A percentile compares a stretch with the other conserved stretches of the same genome.
phyloP scores from a whole-genome alignment of 2,797 vertebrate species.

The Argentina silus region DNA sequence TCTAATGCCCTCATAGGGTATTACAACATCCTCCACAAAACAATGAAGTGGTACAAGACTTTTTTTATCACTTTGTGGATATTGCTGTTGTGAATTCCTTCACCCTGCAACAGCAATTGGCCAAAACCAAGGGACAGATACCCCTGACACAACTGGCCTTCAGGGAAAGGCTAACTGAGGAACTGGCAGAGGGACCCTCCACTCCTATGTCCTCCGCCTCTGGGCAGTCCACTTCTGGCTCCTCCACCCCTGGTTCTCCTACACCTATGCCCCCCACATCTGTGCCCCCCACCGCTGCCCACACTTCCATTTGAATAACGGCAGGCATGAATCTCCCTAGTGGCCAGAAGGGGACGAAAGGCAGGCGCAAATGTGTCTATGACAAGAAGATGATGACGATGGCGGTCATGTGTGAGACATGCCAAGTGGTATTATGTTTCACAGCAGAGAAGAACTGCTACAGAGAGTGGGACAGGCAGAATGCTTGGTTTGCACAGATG shows the following conservation, averaged over 20 bases:
- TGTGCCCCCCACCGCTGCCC: no score
- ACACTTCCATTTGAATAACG: no score
- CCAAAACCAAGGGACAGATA: background rate
- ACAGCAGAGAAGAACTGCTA: constrained; percentile 15
- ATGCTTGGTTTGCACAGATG: background rate
- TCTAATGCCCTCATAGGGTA: no score
- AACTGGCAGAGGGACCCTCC: no score
- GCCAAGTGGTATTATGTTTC: constrained; percentile 4
- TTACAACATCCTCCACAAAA: no score
- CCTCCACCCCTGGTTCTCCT: no score
- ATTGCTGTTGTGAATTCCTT: constrained; percentile 29
- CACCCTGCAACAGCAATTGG: constrained; percentile 22
- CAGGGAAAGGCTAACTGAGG: background rate
- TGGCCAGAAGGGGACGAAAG: background rate
- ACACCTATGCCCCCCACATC: no score
- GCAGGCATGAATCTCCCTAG: no score
- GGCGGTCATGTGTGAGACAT: background rate
- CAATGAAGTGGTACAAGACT: no score
- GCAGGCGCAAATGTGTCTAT: background rate
- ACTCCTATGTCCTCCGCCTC: background rate
- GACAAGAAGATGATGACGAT: background rate
- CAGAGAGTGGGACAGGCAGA: background rate
- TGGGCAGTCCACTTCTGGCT: background rate
- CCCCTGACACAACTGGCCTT: background rate
- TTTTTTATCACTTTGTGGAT: no score